Conservation (phyloP, 2,888 invertebrate species). For the Netelia fuscicornis region DNA sequence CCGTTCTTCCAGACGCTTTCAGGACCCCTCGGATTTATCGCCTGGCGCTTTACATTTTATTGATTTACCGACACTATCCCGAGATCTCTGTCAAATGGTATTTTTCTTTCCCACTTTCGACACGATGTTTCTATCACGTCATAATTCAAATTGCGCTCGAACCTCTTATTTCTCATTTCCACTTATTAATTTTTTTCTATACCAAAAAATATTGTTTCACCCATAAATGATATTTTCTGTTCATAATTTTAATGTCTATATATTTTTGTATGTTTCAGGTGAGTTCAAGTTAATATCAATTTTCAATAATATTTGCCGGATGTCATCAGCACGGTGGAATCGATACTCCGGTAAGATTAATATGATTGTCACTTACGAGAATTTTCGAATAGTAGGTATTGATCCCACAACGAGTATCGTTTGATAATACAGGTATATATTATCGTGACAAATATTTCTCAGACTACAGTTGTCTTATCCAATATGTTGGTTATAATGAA, state of each 20-base stretch:
- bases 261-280: slow-evolving; percentile 70
- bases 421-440: not conserved
- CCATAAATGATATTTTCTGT: not conserved
- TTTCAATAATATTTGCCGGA: not conserved
- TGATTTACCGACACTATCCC: slow-evolving; percentile 66
- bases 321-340: not conserved
- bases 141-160: slow-evolving; percentile 16
- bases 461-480: too few relatives aligned
- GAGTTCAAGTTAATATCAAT: slow-evolving; percentile 51
- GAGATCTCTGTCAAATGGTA: slow-evolving; percentile 32
- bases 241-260: slow-evolving; percentile 22
- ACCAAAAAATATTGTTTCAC: not conserved
- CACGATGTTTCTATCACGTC: slow-evolving; percentile 42
- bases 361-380: not conserved
- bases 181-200: not conserved
- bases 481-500: too few relatives aligned
- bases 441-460: too few relatives aligned
- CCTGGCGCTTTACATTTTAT: slow-evolving; percentile 68
- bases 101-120: slow-evolving; percentile 19
- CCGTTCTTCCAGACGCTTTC: not conserved
- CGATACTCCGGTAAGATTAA: slow-evolving; percentile 44
- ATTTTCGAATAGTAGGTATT: slow-evolving; percentile 16
- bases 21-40: slow-evolving; percentile 66
- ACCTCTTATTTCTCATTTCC: not conserved
- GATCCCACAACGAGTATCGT: slow-evolving; percentile 39